These are phyloP conservation scores for Felis catus DNA, from an alignment of 2,113 vertebrate genomes.

Conservation along the genomic window DNA sequence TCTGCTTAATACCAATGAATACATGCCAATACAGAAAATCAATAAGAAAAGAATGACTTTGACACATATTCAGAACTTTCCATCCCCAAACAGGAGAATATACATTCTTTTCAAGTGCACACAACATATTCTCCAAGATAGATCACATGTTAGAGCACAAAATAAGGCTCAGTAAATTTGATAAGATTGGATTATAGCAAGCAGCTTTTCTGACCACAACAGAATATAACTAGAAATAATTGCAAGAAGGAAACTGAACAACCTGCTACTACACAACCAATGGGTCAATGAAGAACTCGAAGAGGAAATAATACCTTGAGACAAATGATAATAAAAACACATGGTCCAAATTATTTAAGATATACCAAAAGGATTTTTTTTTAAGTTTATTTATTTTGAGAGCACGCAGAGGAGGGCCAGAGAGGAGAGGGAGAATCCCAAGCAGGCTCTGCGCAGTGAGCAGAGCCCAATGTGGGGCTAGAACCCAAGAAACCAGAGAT, in stretches of 20 bases:
- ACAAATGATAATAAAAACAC: neutral
- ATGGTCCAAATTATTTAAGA: neutral
- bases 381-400: too few species aligned
- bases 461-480: too few species aligned
- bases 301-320: neutral
- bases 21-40: neutral
- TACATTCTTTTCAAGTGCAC: neutral
- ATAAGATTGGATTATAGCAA: neutral
- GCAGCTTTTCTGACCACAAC: neutral
- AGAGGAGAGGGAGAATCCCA: too few species aligned
- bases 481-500: too few species aligned
- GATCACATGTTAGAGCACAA: neutral
- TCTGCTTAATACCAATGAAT: neutral
- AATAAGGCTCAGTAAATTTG: neutral
- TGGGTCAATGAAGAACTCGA: neutral
- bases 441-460: too few species aligned
- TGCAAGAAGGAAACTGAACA: neutral
- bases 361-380: neutral
- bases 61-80: neutral
- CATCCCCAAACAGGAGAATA: neutral
- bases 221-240: neutral
- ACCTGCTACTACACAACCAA: neutral
- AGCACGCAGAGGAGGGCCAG: too few species aligned
- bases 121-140: neutral
- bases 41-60: neutral